These are phyloP conservation scores for Poecilia latipinna DNA, from an alignment of 2,113 vertebrate species.

Conservation along the genomic window DNA sequence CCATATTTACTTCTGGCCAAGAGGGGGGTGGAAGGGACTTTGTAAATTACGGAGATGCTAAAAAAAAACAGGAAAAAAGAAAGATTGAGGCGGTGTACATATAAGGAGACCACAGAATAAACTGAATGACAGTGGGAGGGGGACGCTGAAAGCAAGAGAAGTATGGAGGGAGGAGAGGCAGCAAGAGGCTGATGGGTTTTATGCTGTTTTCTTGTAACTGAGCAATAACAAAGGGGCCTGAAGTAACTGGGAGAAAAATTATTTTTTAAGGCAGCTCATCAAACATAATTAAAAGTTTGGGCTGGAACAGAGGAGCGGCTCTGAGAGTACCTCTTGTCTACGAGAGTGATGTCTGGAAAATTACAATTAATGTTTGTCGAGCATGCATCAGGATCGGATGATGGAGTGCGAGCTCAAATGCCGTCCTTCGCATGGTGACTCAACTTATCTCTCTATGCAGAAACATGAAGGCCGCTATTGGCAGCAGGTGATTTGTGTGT, in stretches of 20 bases:
- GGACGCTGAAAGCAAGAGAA: background rate
- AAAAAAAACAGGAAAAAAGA: constrained; percentile 3
- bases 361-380: background rate
- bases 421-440: background rate
- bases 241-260: constrained; percentile 52
- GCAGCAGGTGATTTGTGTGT: too few species aligned
- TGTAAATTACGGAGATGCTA: background rate
- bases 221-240: constrained; percentile 55
- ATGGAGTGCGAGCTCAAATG: background rate
- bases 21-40: constrained; percentile 10
- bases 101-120: background rate
- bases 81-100: background rate
- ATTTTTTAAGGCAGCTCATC: constrained; percentile 75
- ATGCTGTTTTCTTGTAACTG: background rate
- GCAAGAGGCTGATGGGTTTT: constrained; percentile 11
- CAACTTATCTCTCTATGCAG: background rate
- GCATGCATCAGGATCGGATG: background rate
- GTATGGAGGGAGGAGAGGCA: background rate
- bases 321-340: constrained; percentile 19
- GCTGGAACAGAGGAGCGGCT: constrained; percentile 25
- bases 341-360: background rate
- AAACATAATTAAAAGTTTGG: constrained; percentile 75
- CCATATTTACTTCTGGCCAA: constrained; percentile 50
- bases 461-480: background rate
- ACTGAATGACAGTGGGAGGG: background rate